Evolutionary conservation across 2,888 invertebrate genomes (phyloP).

Genomic region (Xanthorhoe spadicearia): DNA sequence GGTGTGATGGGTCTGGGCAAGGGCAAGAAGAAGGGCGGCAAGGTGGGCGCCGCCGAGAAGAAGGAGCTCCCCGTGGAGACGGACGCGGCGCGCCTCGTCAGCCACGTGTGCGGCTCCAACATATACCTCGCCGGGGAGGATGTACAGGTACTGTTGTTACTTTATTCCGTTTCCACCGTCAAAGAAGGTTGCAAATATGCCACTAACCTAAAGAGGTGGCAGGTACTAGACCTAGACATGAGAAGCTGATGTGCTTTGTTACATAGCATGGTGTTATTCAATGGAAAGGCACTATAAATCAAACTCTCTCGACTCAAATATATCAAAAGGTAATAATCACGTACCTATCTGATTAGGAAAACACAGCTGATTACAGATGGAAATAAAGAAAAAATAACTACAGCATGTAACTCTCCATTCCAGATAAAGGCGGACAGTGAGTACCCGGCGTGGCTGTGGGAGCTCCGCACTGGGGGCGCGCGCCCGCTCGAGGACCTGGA

Average conservation of each 20-base stretch:
- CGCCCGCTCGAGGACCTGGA: constrained; percentile 90
- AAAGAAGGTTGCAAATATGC: no score
- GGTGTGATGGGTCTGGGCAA: constrained; percentile 82
- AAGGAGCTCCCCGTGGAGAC: constrained; percentile 92
- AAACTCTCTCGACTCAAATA: no score
- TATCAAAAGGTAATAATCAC: no score
- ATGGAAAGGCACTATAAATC: no score
- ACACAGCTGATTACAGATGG: no score
- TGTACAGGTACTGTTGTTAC: constrained; percentile 74
- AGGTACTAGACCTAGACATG: no score
- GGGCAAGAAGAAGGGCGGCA: constrained; percentile 86
- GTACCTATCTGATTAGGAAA: no score
- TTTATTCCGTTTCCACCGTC: no score
- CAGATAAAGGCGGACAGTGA: constrained; percentile 78
- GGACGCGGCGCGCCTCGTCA: constrained; percentile 90
- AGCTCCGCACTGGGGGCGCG: constrained; percentile 86
- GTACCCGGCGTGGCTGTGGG: constrained; percentile 98
- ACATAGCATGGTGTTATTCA: no score
- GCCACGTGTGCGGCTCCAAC: constrained; percentile 94
- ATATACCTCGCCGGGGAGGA: constrained; percentile 92
- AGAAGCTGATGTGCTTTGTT: no score
- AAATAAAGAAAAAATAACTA: background rate
- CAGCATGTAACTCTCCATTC: constrained; percentile 11
- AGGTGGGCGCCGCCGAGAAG: constrained; percentile 88
- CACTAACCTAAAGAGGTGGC: no score